Percentiles rank a stretch among this genome's conserved stretches.
These are phyloP conservation scores for Drosophila santomea DNA, from an alignment of 1,140 invertebrate genomes.

Conservation along the genomic window DNA sequence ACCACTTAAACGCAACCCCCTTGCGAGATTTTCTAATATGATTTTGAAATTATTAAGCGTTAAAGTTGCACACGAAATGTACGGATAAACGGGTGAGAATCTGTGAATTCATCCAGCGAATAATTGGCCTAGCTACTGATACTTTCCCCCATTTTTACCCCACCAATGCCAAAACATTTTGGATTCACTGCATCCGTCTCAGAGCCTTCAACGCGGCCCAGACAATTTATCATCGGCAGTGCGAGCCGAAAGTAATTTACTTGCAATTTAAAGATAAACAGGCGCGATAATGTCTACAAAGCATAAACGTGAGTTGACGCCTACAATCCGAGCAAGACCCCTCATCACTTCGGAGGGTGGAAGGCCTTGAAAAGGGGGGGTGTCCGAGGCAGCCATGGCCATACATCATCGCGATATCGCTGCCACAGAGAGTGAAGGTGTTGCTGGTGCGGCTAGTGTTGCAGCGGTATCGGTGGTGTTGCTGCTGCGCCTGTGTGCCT, in stretches of 20 bases:
- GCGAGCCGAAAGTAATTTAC: conserved; percentile 82
- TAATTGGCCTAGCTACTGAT: conserved; percentile 38
- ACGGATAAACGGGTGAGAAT: conserved; percentile 32
- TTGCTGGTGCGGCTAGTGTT: conserved; percentile 55
- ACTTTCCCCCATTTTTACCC: conserved; percentile 23
- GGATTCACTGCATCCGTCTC: conserved; percentile 70
- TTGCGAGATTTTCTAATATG: conserved; percentile 13
- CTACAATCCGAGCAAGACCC: conserved; percentile 60
- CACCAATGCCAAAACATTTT: background rate
- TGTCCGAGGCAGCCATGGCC: conserved; percentile 42
- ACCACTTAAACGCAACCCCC: background rate
- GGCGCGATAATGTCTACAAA: conserved; percentile 84
- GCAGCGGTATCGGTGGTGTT: conserved; percentile 47
- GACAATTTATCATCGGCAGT: conserved; percentile 76
- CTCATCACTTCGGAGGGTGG: background rate
- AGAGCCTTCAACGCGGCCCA: conserved; percentile 71
- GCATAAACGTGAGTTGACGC: conserved; percentile 84
- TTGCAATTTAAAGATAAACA: conserved; percentile 84
- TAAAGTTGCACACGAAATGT: conserved; percentile 35
- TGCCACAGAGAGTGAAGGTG: conserved; percentile 74
- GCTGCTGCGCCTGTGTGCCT: conserved; percentile 28
- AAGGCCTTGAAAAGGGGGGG: background rate
- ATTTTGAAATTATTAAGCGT: conserved; percentile 40
- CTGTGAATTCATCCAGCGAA: conserved; percentile 32
- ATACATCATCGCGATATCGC: conserved; percentile 76